phyloP scores from a whole-genome alignment of 2,113 vertebrate genomes.

The Apistogramma diplotaenia region DNA sequence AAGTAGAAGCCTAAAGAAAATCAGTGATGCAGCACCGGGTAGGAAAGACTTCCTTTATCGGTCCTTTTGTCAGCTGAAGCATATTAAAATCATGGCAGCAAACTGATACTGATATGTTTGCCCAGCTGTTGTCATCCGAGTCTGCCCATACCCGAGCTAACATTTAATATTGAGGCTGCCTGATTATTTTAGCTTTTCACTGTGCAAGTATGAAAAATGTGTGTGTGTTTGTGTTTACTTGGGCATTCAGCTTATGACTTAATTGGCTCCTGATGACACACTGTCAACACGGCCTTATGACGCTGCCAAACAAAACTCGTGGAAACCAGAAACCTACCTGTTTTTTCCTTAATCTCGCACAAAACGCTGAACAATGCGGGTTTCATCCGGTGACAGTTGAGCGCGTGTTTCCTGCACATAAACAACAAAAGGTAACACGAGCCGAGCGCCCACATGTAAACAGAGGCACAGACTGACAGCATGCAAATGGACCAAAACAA shows the following conservation, averaged over 20 bases:
- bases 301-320: neutral
- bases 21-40: neutral
- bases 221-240: neutral
- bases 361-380: constrained; percentile 83
- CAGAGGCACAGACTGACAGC: neutral
- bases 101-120: neutral
- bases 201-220: neutral
- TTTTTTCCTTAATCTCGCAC: constrained; percentile 84
- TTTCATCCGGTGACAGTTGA: constrained; percentile 85
- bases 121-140: neutral
- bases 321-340: constrained; percentile 61
- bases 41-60: neutral
- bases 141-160: neutral
- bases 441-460: neutral
- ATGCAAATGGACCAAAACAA: constrained; percentile 35
- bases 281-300: constrained; percentile 21
- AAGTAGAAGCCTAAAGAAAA: neutral
- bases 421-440: constrained; percentile 24
- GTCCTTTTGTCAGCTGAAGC: neutral
- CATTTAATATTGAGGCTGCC: neutral
- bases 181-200: neutral
- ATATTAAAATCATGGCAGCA: neutral
- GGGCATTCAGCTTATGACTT: neutral
- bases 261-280: constrained; percentile 31
- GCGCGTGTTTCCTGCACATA: constrained; percentile 79